Evolutionary conservation across 2,888 invertebrate species (phyloP).

Genomic region (Philopedon plagiatum): DNA sequence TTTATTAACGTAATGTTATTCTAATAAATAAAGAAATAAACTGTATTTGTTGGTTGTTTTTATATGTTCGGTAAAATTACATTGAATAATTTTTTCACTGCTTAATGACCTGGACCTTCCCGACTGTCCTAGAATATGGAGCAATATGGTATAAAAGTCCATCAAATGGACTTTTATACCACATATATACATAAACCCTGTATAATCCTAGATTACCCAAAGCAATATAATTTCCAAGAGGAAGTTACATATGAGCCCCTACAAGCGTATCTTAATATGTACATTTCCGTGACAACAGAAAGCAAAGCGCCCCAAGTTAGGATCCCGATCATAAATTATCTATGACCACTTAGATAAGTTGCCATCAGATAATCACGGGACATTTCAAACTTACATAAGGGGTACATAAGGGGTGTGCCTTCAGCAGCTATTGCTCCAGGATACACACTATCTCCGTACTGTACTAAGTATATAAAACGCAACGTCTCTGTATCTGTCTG

Average conservation of each 20-base stretch:
- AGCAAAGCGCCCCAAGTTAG: background rate
- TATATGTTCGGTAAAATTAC: too few relatives aligned
- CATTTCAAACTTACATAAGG: background rate
- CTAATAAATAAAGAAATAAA: too few relatives aligned
- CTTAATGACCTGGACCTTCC: too few relatives aligned
- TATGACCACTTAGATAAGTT: background rate
- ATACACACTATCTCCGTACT: too few relatives aligned
- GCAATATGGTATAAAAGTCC: background rate
- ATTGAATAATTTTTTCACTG: too few relatives aligned
- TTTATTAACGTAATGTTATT: too few relatives aligned
- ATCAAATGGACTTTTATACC: background rate
- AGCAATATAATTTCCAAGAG: background rate
- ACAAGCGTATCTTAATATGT: constrained; percentile 3
- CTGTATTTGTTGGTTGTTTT: too few relatives aligned
- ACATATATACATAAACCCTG: background rate
- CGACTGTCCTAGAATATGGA: too few relatives aligned
- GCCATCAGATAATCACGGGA: background rate
- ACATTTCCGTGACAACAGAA: constrained; percentile 1
- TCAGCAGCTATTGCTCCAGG: too few relatives aligned
- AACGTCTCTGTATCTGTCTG: too few relatives aligned
- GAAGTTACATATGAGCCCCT: background rate
- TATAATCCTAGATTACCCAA: background rate
- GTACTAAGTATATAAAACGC: too few relatives aligned
- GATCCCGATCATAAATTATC: background rate
- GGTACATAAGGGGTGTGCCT: too few relatives aligned